Percentiles rank a stretch among this genome's conserved stretches.
phyloP scores from a whole-genome alignment of 1,140 invertebrate genomes.

The Anastrepha ludens region DNA sequence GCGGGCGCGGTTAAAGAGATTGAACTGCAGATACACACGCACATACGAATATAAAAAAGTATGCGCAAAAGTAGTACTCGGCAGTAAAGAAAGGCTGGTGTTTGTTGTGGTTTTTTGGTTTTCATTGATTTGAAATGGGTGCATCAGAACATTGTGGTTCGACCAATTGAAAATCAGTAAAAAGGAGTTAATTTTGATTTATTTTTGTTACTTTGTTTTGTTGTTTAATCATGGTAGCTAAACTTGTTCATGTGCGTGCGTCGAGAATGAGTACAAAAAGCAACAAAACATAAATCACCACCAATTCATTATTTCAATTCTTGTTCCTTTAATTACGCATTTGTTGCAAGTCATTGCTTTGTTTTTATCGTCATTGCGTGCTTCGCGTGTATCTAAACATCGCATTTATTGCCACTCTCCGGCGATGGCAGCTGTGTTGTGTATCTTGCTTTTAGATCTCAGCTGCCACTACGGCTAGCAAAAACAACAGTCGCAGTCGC shows the following conservation, averaged over 20 bases:
- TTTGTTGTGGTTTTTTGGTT: constrained; percentile 1
- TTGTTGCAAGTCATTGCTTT: not conserved
- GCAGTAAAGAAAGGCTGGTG: not conserved
- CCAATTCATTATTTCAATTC: not conserved
- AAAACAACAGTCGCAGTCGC: not conserved
- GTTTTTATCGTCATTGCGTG: not conserved
- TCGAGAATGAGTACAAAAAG: not conserved
- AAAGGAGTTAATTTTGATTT: not conserved
- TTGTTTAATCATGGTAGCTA: not conserved
- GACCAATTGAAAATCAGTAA: not conserved
- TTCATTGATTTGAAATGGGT: not conserved
- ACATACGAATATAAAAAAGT: not conserved
- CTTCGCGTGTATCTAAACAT: constrained; percentile 21
- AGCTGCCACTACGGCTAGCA: not conserved
- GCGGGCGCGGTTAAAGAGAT: not conserved
- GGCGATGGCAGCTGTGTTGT: constrained; percentile 9
- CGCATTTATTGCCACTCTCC: not conserved
- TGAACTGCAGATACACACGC: not conserved
- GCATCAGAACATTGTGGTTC: not conserved
- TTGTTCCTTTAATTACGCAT: not conserved
- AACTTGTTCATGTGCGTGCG: not conserved
- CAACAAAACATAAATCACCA: not conserved
- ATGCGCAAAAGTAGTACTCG: not conserved
- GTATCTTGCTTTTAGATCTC: constrained; percentile 24
- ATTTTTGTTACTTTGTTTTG: not conserved